Base-by-base conservation (phyloP, 2,888 invertebrate genomes). In the Temnothorax unifasciatus region DNA sequence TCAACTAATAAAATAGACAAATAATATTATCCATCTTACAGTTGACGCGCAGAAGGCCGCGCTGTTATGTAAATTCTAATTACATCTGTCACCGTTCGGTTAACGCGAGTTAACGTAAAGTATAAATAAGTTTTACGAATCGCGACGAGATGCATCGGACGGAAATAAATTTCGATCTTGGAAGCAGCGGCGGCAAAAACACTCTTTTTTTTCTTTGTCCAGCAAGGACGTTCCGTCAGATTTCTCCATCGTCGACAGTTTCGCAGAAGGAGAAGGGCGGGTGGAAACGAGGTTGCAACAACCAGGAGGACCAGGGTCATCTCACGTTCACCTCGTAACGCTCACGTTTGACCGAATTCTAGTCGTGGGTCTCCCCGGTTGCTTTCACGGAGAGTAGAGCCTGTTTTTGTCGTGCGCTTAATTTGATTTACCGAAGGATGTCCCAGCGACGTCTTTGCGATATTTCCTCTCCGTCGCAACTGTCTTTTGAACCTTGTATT, bases 231-330 rank as follows among this genome's bases (percentile, higher is more conserved):
- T 81, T 83, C 73, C 52, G 34, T 66, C 68, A 34, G 79, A 83
- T 86, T 86, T 87, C 83, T 85, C 77, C 66, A 82, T 47, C 71
- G 59, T 54, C 75, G 66, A 75, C 38, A 25, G n/a, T 74, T 54
- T 50, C n/a, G 25, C 34, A 63, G 54, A 11, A 64, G 57, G 41
- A 25, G 54, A 25, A 29, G 74, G 18, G 8, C 34, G 21, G 41
- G n/a, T 41, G 84, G 54, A 82, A 86, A 85, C 77, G 64, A 82
- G 83, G 77, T 85, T 79, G 71, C 74, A 66, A 77, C 83, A 81
- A 75, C 68, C 59, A 69, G 76, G 76, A 61, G 74, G 57, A 83
- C 82, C 85, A 68, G 82, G 69, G 79, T 84, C 76, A 66, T 79
- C 79, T 75, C 54, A 71, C 68, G 63, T 77, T 85, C 68, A 73